These are phyloP conservation scores for Xestia rhomboidea DNA, from an alignment of 2,888 invertebrate genomes.

Conservation along the genomic window DNA sequence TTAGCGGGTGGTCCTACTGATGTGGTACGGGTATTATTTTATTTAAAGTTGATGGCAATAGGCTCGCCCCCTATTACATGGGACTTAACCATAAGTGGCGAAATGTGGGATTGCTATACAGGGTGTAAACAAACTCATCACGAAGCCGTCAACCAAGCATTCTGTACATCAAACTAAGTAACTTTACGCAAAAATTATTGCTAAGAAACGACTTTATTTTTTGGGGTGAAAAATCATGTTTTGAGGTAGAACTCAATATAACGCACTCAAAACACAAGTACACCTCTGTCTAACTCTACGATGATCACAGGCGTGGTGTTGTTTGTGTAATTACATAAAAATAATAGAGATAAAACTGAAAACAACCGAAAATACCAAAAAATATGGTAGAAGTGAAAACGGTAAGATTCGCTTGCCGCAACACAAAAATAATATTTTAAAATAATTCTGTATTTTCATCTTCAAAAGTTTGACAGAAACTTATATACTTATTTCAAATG, in stretches of 20 bases:
- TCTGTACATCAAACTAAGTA: no score
- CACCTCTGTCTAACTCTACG: no score
- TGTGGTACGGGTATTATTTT: background rate
- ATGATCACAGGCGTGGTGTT: background rate
- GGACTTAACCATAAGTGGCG: no score
- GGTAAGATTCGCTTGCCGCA: background rate
- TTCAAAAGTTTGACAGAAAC: background rate
- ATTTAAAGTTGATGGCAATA: background rate
- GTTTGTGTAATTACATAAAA: background rate
- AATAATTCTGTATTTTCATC: background rate
- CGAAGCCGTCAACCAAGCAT: no score
- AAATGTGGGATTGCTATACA: no score
- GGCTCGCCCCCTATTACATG: no score
- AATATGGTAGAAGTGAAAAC: background rate
- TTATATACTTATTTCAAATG: background rate
- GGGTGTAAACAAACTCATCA: no score
- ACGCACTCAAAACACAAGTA: no score
- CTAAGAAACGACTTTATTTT: no score
- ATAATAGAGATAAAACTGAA: background rate
- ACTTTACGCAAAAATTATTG: no score
- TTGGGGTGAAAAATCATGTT: no score
- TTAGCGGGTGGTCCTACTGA: conserved; percentile 61
- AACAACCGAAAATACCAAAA: background rate
- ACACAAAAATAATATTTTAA: background rate
- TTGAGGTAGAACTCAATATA: no score